Conservation (phyloP, 2,113 vertebrate species). For the Psettodes erumei region DNA sequence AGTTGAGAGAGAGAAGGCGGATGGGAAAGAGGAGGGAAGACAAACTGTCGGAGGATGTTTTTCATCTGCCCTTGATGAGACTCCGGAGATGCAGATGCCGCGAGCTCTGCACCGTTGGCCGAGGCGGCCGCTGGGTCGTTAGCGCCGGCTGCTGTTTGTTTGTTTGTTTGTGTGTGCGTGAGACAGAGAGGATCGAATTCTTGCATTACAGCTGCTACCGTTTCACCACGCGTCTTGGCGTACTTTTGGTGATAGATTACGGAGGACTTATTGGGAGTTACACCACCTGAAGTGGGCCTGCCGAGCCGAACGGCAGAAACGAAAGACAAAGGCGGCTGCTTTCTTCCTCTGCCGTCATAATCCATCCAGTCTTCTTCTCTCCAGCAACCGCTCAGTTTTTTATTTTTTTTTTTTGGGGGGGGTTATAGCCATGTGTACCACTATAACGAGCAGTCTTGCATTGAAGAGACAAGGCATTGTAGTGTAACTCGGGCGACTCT, state of each 20-base stretch:
- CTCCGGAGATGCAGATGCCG: conserved; percentile 40
- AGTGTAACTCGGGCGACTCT: conserved; percentile 22
- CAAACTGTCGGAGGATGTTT: conserved; percentile 35
- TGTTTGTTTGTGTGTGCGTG: background rate
- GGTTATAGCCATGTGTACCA: conserved; percentile 17
- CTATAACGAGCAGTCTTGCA: conserved; percentile 21
- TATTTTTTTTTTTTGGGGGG: too few species aligned
- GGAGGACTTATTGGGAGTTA: background rate
- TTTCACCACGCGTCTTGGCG: conserved; percentile 10
- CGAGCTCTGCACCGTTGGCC: conserved; percentile 33
- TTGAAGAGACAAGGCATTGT: conserved; percentile 17
- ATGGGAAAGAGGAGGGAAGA: conserved; percentile 7
- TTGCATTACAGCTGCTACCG: background rate
- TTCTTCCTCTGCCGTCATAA: conserved; percentile 12
- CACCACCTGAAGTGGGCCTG: too few species aligned
- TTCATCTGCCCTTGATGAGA: conserved; percentile 50
- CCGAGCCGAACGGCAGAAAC: too few species aligned
- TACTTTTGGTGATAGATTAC: conserved; percentile 34
- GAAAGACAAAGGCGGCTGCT: conserved; percentile 16
- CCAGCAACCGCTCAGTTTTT: background rate
- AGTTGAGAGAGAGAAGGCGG: background rate
- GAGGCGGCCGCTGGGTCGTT: conserved; percentile 26
- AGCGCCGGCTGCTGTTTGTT: conserved; percentile 14
- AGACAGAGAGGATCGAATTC: conserved; percentile 17
- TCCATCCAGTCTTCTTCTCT: conserved; percentile 7